phyloP scores from a whole-genome alignment of 92 coral and sea anemone species.

The Bergia puertoricense region DNA sequence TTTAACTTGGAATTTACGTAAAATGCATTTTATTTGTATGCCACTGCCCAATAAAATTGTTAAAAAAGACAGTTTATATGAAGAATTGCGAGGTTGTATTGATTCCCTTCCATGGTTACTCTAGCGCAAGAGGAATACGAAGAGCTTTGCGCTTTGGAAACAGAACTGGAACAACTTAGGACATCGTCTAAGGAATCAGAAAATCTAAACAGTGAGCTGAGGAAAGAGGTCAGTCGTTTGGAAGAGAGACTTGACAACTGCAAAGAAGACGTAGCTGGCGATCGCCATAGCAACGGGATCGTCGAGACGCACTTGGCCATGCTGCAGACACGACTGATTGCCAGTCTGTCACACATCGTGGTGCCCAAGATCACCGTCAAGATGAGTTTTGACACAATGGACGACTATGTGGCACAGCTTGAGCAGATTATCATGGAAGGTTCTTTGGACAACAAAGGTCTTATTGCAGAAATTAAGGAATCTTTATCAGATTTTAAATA shows the following conservation, averaged over 20 bases:
- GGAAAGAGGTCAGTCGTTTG: slow-evolving; percentile 69
- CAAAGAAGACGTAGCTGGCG: slow-evolving; percentile 76
- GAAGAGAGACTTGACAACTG: slow-evolving; percentile 72
- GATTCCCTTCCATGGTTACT: neutral
- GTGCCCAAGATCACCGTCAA: slow-evolving; percentile 81
- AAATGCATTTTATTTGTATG: no score
- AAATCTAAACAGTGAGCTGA: slow-evolving; percentile 75
- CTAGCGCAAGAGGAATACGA: slow-evolving; percentile 85
- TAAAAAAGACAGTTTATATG: no score
- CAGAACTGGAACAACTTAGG: slow-evolving; percentile 81
- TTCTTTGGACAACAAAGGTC: slow-evolving; percentile 61
- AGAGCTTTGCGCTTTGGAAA: slow-evolving; percentile 76
- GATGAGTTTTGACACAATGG: slow-evolving; percentile 86
- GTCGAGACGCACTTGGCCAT: slow-evolving; percentile 91
- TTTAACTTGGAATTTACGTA: no score
- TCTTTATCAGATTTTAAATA: slow-evolving; percentile 89
- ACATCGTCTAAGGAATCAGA: slow-evolving; percentile 89
- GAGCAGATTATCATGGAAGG: slow-evolving; percentile 68
- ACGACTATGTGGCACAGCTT: slow-evolving; percentile 78
- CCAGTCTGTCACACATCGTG: slow-evolving; percentile 85
- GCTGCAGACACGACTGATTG: slow-evolving; percentile 91
- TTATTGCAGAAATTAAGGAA: slow-evolving; percentile 82
- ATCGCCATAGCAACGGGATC: slow-evolving; percentile 82
- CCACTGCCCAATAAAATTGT: no score
- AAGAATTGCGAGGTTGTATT: neutral